These are phyloP conservation scores for Genyomyrus donnyi DNA, from an alignment of 2,113 vertebrate species.

Conservation along the genomic window DNA sequence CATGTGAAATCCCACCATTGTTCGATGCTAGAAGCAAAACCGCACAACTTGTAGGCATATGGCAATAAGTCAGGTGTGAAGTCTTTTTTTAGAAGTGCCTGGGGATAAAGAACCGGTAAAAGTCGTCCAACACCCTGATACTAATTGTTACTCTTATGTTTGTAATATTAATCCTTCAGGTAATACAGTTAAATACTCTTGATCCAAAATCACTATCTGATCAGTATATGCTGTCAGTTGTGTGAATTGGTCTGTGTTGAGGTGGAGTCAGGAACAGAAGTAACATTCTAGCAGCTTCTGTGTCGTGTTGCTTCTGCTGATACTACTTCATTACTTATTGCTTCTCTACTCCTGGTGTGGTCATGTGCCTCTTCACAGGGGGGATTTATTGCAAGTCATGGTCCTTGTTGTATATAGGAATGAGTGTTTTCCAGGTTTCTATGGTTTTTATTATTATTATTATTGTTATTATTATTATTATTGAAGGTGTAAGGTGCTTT, in stretches of 20 bases:
- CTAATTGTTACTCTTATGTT: neutral
- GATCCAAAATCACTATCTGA: neutral
- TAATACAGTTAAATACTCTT: neutral
- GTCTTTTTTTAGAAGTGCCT: neutral
- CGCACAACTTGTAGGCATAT: neutral
- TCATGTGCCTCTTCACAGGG: neutral
- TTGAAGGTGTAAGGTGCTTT: neutral
- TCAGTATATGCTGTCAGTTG: neutral
- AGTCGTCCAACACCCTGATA: neutral
- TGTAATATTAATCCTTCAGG: neutral
- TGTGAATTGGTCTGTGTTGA: neutral
- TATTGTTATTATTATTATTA: neutral
- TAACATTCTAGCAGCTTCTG: neutral
- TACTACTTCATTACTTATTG: neutral
- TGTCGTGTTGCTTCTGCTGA: neutral
- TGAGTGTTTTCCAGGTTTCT: neutral
- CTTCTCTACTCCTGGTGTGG: neutral
- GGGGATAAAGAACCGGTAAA: neutral
- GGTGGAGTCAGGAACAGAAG: neutral
- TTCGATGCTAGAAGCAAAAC: neutral
- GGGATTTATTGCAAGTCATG: neutral
- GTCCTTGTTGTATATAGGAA: neutral
- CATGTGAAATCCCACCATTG: neutral
- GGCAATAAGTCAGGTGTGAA: neutral
- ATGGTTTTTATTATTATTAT: neutral